Percentiles rank a stretch among this genome's conserved stretches.
These are phyloP conservation scores for Cololabis saira DNA, from an alignment of 2,113 vertebrate species.

Conservation along the genomic window DNA sequence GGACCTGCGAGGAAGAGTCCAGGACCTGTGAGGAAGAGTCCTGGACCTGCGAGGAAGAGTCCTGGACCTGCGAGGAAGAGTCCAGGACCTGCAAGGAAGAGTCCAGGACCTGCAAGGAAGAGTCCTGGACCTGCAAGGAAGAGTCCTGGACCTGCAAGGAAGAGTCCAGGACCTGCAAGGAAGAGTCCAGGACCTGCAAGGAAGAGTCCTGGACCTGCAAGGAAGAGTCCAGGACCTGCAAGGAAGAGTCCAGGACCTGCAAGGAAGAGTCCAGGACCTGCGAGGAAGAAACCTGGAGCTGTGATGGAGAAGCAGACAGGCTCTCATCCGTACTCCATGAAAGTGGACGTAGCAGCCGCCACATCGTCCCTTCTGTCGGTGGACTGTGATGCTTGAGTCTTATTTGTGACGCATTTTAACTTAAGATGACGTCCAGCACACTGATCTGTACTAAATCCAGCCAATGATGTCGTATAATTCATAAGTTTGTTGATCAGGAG, in stretches of 20 bases:
- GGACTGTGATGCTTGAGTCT: too few relatives aligned
- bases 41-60: constrained; percentile 82
- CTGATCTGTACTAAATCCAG: too few relatives aligned
- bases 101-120: constrained; percentile 86
- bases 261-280: constrained; percentile 82
- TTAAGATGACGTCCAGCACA: too few relatives aligned
- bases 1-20: background rate
- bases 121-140: background rate
- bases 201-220: too few relatives aligned
- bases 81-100: too few relatives aligned
- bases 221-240: constrained; percentile 84
- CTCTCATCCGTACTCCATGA: too few relatives aligned
- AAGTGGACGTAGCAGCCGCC: too few relatives aligned
- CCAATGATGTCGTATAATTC: too few relatives aligned
- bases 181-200: background rate
- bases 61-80: background rate
- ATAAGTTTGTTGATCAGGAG: too few relatives aligned
- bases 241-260: constrained; percentile 43
- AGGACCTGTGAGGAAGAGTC: constrained; percentile 77
- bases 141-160: too few relatives aligned
- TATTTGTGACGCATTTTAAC: too few relatives aligned
- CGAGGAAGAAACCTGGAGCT: constrained; percentile 65
- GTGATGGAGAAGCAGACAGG: background rate
- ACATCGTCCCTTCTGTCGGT: too few relatives aligned
- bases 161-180: constrained; percentile 86